Conservation (phyloP, 2,113 vertebrate genomes). For the Poeciliopsis turrubarensis region DNA sequence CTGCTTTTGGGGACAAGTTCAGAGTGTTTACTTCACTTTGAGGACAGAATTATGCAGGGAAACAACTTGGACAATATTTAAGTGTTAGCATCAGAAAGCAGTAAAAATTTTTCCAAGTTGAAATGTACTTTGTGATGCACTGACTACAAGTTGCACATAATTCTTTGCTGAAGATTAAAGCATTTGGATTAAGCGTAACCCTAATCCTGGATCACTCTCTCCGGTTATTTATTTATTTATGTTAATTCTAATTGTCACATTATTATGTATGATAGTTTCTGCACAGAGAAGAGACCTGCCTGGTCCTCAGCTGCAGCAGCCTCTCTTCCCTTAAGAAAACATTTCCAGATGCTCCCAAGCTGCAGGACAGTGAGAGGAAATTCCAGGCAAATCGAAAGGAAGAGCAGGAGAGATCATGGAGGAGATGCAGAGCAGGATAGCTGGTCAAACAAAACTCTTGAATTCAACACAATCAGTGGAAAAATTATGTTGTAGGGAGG, state of each 20-base stretch:
- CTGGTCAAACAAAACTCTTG: slow-evolving; percentile 5
- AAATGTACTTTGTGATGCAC: background rate
- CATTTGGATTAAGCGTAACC: background rate
- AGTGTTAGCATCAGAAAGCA: background rate
- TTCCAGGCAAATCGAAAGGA: slow-evolving; percentile 66
- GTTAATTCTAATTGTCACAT: background rate
- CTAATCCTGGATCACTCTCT: background rate
- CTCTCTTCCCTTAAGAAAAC: slow-evolving; percentile 49
- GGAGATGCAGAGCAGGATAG: slow-evolving; percentile 42
- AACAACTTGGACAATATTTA: slow-evolving; percentile 1
- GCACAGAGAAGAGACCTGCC: slow-evolving; percentile 25
- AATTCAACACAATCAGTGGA: background rate
- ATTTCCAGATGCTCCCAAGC: slow-evolving; percentile 67
- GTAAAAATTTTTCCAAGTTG: background rate
- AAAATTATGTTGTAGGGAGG: background rate
- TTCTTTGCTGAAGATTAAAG: background rate
- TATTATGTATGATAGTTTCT: background rate
- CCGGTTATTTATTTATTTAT: background rate
- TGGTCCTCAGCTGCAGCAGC: slow-evolving; percentile 36
- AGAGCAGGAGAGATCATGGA: slow-evolving; percentile 58
- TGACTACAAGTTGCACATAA: background rate
- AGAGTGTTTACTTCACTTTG: slow-evolving; percentile 36
- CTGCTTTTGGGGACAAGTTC: slow-evolving; percentile 32
- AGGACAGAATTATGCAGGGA: slow-evolving; percentile 19
- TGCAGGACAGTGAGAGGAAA: slow-evolving; percentile 70